phyloP scores from a whole-genome alignment of 2,113 vertebrate species.

The Sinosuthora webbiana region DNA sequence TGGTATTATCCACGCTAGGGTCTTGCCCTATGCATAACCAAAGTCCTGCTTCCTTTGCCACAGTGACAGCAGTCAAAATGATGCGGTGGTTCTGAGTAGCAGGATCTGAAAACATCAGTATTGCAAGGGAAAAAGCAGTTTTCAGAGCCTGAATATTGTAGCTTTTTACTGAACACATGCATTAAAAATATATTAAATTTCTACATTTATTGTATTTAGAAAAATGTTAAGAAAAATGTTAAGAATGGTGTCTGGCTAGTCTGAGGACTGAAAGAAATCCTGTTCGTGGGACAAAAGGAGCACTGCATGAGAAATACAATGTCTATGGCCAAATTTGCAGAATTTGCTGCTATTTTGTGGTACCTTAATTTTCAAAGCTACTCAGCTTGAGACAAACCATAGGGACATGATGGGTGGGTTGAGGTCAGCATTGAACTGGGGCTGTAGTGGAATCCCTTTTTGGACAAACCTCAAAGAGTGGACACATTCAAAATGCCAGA shows the following conservation, averaged over 20 bases:
- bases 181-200: neutral
- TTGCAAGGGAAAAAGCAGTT: neutral
- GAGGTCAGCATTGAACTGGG: neutral
- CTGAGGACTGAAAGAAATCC: neutral
- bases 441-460: neutral
- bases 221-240: neutral
- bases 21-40: neutral
- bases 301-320: neutral
- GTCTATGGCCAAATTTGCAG: neutral
- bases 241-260: neutral
- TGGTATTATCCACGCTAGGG: neutral
- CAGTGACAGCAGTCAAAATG: neutral
- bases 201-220: neutral
- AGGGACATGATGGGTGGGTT: neutral
- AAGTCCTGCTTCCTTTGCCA: neutral
- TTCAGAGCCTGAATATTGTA: neutral
- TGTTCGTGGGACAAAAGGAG: neutral
- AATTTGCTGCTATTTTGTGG: neutral
- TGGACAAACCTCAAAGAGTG: neutral
- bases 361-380: neutral
- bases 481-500: neutral
- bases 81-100: neutral
- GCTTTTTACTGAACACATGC: neutral
- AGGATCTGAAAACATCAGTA: neutral
- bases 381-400: neutral